Percentiles rank a stretch among this genome's conserved stretches.
Evolutionary conservation across 2,888 invertebrate genomes (phyloP).

Genomic region (Scaeva pyrastri): DNA sequence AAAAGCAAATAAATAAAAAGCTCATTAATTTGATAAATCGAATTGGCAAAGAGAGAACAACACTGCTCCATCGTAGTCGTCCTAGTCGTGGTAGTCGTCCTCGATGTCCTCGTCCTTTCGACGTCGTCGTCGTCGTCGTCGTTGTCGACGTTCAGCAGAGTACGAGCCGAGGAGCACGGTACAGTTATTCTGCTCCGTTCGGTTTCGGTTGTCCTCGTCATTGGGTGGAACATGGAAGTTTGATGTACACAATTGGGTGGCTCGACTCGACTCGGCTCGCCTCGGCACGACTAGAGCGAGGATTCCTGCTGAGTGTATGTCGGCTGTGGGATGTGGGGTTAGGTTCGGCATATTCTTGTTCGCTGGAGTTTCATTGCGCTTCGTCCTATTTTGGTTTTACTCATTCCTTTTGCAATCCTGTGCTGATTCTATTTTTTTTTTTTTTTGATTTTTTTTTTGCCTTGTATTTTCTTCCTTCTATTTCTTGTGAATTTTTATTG

Average conservation of each 20-base stretch:
- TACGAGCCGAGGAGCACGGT: conserved; percentile 9
- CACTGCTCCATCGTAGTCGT: conserved; percentile 22
- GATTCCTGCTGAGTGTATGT: conserved; percentile 1
- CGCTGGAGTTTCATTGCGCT: conserved; percentile 68
- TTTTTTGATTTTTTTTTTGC: conserved; percentile 44
- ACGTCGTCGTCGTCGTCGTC: conserved; percentile 23
- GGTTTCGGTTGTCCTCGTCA: conserved; percentile 12
- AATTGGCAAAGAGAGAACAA: conserved; percentile 72
- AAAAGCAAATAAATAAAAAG: conserved; percentile 82
- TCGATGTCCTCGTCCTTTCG: conserved; percentile 39
- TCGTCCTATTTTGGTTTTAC: conserved; percentile 71
- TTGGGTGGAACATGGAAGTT: conserved; percentile 52
- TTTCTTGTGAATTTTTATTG: conserved; percentile 70
- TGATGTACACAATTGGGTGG: conserved; percentile 35
- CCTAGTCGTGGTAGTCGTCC: background rate
- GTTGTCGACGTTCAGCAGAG: conserved; percentile 41
- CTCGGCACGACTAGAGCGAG: background rate
- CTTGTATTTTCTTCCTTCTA: conserved; percentile 35
- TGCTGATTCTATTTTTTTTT: conserved; percentile 32
- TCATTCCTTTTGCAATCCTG: conserved; percentile 67
- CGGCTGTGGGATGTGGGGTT: background rate
- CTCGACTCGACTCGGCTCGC: no score
- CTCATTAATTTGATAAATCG: conserved; percentile 83
- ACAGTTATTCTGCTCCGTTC: conserved; percentile 32
- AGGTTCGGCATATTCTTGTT: conserved; percentile 37